Percentiles rank a stretch among this genome's conserved stretches.
Evolutionary conservation across 2,113 vertebrate genomes (phyloP).

Genomic region (Sylvia atricapilla): DNA sequence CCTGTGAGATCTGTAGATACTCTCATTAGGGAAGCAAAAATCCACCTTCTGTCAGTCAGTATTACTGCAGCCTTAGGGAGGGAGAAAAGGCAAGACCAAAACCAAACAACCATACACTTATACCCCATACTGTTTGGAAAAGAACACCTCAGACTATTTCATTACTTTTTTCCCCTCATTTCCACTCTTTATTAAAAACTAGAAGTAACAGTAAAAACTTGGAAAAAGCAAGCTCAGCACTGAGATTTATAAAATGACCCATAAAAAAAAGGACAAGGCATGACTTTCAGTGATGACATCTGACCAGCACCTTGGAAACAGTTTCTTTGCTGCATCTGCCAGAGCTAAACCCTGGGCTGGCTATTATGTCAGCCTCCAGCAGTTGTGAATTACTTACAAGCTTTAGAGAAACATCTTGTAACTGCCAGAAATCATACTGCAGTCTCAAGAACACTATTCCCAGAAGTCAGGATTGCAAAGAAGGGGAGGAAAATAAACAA

Average conservation of each 20-base stretch:
- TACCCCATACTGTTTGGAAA: background rate
- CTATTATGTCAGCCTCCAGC: background rate
- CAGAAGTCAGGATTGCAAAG: constrained; percentile 8
- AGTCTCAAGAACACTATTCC: background rate
- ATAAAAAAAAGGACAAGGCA: background rate
- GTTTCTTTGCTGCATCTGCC: constrained; percentile 4
- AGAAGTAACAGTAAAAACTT: background rate
- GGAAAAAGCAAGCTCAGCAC: background rate
- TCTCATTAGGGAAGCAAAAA: background rate
- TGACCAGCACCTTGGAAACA: background rate
- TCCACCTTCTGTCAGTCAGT: background rate
- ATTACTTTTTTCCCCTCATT: background rate
- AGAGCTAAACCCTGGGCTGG: background rate
- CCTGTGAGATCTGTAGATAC: background rate
- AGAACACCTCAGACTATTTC: background rate
- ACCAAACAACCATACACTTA: background rate
- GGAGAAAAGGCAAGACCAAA: background rate
- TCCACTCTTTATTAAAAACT: background rate
- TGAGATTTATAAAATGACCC: background rate
- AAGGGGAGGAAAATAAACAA: background rate
- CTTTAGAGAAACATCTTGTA: constrained; percentile 26
- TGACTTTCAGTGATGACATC: background rate
- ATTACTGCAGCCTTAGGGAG: background rate
- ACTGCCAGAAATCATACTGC: constrained; percentile 2
- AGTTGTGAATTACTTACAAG: background rate